Evolutionary conservation across 30 jellyfish, hydroid and myxozoan genomes (phyloP).

Genomic region (Pelagia noctiluca): DNA sequence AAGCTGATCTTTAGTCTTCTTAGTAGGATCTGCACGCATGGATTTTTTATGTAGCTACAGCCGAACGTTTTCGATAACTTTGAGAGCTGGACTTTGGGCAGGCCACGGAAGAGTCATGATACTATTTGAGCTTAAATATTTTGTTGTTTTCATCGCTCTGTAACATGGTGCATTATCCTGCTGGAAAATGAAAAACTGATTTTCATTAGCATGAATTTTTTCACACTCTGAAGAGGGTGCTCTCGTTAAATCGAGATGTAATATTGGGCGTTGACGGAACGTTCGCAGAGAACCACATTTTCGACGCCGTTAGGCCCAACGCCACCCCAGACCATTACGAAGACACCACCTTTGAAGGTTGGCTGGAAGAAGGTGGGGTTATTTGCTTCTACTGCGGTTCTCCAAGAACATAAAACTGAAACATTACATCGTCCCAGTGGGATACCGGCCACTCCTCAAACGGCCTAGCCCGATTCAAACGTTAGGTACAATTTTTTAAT

Average conservation of each 20-base stretch:
- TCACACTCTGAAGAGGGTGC: background rate
- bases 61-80: slow-evolving; percentile 31
- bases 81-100: slow-evolving; percentile 26
- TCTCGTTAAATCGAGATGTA: slow-evolving; percentile 3
- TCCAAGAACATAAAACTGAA: background rate
- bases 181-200: background rate
- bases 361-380: slow-evolving; percentile 30
- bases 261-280: background rate
- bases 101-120: slow-evolving; percentile 29
- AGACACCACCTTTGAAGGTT: background rate
- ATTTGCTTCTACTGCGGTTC: slow-evolving; percentile 27
- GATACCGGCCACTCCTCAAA: background rate
- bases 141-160: background rate
- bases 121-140: background rate
- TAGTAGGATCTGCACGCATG: background rate
- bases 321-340: slow-evolving; percentile 25
- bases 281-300: slow-evolving; percentile 6
- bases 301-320: slow-evolving; percentile 45
- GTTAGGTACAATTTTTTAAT: background rate
- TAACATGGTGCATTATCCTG: slow-evolving; percentile 16
- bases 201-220: slow-evolving; percentile 12
- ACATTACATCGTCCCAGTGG: slow-evolving; percentile 10
- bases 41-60: slow-evolving; percentile 7
- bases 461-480: background rate
- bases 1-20: slow-evolving; percentile 6